phyloP scores from a whole-genome alignment of 2,797 vertebrate species.

The Parauchenoglanis ngamensis region DNA sequence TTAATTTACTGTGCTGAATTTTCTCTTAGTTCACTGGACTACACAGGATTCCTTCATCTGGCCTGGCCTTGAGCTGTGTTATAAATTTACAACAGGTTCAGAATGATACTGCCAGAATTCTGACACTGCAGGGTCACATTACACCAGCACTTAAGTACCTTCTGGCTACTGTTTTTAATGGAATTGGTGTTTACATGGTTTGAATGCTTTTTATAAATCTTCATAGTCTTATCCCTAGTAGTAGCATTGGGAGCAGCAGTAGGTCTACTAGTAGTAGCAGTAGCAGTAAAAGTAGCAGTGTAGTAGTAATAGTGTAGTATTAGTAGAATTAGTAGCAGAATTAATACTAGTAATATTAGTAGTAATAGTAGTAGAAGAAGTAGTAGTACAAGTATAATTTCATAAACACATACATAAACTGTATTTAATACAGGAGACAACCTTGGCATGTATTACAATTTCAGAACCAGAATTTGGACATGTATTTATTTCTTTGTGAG shows the following conservation, averaged over 20 bases:
- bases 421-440: neutral
- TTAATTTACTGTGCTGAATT: neutral
- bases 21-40: neutral
- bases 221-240: neutral
- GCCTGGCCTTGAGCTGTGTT: neutral
- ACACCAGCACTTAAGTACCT: slow-evolving; percentile 20
- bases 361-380: neutral
- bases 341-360: neutral
- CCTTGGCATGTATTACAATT: neutral
- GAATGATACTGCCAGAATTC: slow-evolving; percentile 38
- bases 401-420: neutral
- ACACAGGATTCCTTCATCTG: neutral
- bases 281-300: neutral
- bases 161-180: slow-evolving; percentile 17
- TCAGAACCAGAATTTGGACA: neutral
- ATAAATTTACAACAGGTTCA: slow-evolving; percentile 28
- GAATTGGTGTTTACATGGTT: neutral
- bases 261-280: neutral
- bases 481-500: neutral
- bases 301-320: neutral
- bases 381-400: neutral
- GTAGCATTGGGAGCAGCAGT: neutral
- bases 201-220: neutral
- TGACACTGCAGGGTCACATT: slow-evolving; percentile 11
- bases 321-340: neutral